A percentile compares a stretch with the other conserved stretches of the same genome.
Evolutionary conservation across 2,113 vertebrate species (phyloP).

Genomic region (Mugil cephalus): DNA sequence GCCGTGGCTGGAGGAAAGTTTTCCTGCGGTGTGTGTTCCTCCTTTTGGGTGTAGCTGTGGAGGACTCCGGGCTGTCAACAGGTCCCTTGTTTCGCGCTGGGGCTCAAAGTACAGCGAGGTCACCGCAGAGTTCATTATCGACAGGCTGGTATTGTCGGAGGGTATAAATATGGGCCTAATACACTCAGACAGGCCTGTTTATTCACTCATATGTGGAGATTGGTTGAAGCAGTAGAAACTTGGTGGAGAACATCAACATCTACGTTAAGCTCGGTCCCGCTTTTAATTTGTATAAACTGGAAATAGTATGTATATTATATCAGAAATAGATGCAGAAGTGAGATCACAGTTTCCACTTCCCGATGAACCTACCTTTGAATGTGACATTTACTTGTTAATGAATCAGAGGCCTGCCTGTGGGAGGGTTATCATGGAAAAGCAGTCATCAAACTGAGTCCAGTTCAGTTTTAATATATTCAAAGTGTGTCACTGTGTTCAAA

Average conservation of each 20-base stretch:
- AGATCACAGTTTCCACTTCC: constrained; percentile 14
- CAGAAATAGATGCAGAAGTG: constrained; percentile 18
- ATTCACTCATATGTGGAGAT: constrained; percentile 17
- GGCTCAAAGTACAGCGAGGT: constrained; percentile 74
- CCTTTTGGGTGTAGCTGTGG: constrained; percentile 69
- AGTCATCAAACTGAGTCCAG: constrained; percentile 29
- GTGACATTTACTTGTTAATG: constrained; percentile 56
- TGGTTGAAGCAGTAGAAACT: neutral
- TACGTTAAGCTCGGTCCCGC: neutral
- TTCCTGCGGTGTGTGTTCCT: constrained; percentile 27
- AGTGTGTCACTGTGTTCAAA: constrained; percentile 76
- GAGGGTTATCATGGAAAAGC: constrained; percentile 57
- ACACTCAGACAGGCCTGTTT: constrained; percentile 32
- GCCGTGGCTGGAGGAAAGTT: constrained; percentile 56
- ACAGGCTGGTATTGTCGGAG: neutral
- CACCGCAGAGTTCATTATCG: constrained; percentile 43
- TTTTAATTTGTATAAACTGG: neutral
- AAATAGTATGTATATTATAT: neutral
- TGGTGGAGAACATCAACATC: neutral
- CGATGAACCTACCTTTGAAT: constrained; percentile 27
- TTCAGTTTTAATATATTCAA: constrained; percentile 72
- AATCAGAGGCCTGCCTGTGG: constrained; percentile 29
- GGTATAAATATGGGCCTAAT: constrained; percentile 28
- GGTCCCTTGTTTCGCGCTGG: constrained; percentile 65
- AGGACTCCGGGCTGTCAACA: constrained; percentile 68